phyloP scores from a whole-genome alignment of 2,113 vertebrate genomes.

The Phalacrocorax brasilianus region DNA sequence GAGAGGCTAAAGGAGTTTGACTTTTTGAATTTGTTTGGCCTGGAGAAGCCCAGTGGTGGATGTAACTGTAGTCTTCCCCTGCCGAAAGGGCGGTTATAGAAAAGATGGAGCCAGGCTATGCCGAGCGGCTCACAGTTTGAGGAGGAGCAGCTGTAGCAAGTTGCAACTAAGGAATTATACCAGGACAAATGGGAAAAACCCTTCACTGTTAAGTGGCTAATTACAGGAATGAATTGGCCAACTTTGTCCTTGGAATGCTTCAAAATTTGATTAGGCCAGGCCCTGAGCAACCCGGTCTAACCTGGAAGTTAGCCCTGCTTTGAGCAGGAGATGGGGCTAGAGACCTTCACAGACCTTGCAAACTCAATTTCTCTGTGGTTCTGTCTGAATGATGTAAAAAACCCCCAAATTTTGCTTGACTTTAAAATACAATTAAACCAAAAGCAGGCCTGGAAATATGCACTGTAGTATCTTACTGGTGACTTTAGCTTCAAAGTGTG shows the following conservation, averaged over 20 bases:
- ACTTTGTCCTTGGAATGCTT: not conserved
- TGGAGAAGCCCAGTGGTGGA: not conserved
- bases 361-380: fast-evolving
- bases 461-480: not conserved
- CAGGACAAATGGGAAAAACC: not conserved
- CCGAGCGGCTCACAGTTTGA: not conserved
- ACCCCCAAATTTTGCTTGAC: not conserved
- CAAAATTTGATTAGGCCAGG: not conserved
- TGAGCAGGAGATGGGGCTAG: not conserved
- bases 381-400: not conserved
- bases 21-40: not conserved
- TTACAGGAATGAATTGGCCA: not conserved
- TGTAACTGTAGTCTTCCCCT: not conserved
- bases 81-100: not conserved
- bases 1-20: not conserved
- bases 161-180: not conserved
- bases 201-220: not conserved
- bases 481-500: not conserved
- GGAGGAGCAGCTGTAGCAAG: not conserved
- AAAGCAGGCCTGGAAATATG: not conserved
- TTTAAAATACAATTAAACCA: not conserved
- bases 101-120: not conserved
- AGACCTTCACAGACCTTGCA: not conserved
- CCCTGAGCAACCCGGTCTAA: not conserved
- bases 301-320: not conserved